Evolutionary conservation across 1,140 invertebrate genomes (phyloP).

Genomic region (Centruroides vittatus): DNA sequence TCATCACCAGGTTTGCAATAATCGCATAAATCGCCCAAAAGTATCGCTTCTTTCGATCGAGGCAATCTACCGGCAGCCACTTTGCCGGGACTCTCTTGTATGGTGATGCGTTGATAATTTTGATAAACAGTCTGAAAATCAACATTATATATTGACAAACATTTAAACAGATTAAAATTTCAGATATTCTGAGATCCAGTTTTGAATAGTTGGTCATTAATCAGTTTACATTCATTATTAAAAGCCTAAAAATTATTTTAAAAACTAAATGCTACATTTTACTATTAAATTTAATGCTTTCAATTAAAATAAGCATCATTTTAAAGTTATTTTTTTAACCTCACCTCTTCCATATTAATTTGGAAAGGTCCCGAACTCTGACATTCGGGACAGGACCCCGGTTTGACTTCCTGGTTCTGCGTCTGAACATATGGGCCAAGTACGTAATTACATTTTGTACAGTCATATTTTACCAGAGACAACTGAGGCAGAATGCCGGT

Average conservation of each 20-base stretch:
- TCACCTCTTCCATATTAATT: conserved; percentile 56
- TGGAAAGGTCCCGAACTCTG: conserved; percentile 89
- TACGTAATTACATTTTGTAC: conserved; percentile 86
- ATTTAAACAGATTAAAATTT: not conserved
- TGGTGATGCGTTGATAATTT: conserved; percentile 95
- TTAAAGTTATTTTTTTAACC: not conserved
- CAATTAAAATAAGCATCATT: too few species aligned
- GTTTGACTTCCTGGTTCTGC: conserved; percentile 85
- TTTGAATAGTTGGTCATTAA: too few species aligned
- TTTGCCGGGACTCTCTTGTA: conserved; percentile 84
- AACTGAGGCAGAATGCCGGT: conserved; percentile 93
- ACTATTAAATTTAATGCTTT: too few species aligned
- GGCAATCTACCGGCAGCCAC: conserved; percentile 93
- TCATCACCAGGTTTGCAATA: conserved; percentile 97
- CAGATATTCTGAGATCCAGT: too few species aligned
- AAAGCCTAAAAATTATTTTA: not conserved
- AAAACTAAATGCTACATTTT: too few species aligned
- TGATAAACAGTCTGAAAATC: conserved; percentile 78
- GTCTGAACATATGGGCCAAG: conserved; percentile 92
- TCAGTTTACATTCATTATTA: not conserved
- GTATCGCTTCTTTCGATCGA: conserved; percentile 92
- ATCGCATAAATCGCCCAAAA: conserved; percentile 91
- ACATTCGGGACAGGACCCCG: conserved; percentile 93
- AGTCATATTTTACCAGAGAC: conserved; percentile 92
- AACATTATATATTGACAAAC: conserved; percentile 6